A percentile compares a stretch with the other conserved stretches of the same genome.
These are phyloP conservation scores for Caenorhabditis zanzibari DNA, from an alignment of 2,888 invertebrate genomes.

Conservation along the genomic window DNA sequence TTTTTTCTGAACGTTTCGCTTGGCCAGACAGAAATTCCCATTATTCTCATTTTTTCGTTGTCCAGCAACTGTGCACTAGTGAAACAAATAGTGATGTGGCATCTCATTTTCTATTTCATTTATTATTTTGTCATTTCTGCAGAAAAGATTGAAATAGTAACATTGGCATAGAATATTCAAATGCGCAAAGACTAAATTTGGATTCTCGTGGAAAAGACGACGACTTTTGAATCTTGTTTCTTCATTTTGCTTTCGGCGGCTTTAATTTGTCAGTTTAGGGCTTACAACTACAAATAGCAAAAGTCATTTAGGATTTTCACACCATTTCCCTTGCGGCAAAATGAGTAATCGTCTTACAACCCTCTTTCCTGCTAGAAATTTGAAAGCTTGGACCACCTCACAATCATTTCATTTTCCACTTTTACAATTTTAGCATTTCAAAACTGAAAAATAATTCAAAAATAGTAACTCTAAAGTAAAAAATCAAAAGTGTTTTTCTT, in stretches of 20 bases:
- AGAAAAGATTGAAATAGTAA: conserved; percentile 16
- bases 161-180: conserved; percentile 35
- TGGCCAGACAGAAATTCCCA: conserved; percentile 20
- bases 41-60: conserved; percentile 13
- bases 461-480: neutral
- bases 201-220: neutral
- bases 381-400: too few relatives aligned
- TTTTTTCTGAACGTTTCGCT: conserved; percentile 14
- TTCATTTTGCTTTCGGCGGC: conserved; percentile 16
- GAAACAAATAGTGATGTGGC: conserved; percentile 12
- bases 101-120: conserved; percentile 2
- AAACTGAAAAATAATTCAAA: neutral
- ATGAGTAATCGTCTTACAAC: conserved; percentile 51
- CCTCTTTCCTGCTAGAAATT: conserved; percentile 5
- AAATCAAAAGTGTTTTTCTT: conserved; percentile 26
- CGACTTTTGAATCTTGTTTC: conserved; percentile 31
- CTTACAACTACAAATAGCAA: conserved; percentile 56
- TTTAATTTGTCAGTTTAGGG: conserved; percentile 18
- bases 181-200: conserved; percentile 29
- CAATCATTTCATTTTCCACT: neutral
- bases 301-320: conserved; percentile 41
- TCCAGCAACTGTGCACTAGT: conserved; percentile 9
- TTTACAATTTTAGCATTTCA: neutral
- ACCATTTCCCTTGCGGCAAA: conserved; percentile 50
- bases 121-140: conserved; percentile 19